Evolutionary conservation across 2,888 invertebrate genomes (phyloP).

Genomic region (Slavum lentiscoides): DNA sequence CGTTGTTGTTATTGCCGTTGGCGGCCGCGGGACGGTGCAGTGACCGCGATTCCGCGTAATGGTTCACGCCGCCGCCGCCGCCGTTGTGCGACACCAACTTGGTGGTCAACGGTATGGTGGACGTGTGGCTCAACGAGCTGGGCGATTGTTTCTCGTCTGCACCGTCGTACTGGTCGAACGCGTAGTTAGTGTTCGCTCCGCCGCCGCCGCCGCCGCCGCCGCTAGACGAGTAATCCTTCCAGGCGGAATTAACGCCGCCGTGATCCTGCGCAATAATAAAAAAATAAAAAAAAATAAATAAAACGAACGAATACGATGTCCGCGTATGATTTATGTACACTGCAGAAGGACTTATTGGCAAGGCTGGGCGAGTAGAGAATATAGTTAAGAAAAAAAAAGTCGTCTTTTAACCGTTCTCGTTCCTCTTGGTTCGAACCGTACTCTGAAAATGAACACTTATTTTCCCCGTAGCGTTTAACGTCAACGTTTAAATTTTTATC

Average conservation of each 20-base stretch:
- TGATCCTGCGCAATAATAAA: constrained; percentile 68
- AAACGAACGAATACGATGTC: background rate
- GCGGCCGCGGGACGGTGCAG: constrained; percentile 65
- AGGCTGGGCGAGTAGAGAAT: too few species aligned
- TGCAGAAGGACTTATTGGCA: too few species aligned
- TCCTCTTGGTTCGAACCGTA: too few species aligned
- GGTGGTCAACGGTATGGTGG: constrained; percentile 56
- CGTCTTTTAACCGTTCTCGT: too few species aligned
- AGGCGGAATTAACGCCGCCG: constrained; percentile 79
- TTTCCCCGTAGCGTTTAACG: too few species aligned
- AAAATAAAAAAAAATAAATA: background rate
- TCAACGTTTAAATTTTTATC: too few species aligned
- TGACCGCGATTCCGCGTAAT: constrained; percentile 67
- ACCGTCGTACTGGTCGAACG: constrained; percentile 82
- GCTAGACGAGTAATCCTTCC: constrained; percentile 80
- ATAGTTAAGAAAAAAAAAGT: too few species aligned
- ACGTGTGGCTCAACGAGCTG: constrained; percentile 56
- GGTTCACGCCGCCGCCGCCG: constrained; percentile 58
- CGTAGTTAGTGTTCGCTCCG: constrained; percentile 70
- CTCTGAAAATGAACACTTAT: too few species aligned
- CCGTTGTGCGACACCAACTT: constrained; percentile 55
- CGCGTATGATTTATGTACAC: too few species aligned
- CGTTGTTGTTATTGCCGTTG: constrained; percentile 56
- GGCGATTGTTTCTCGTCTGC: constrained; percentile 64
- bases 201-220: constrained; percentile 66